These are phyloP conservation scores for Telenomus remus DNA, from an alignment of 1,140 invertebrate species.

Conservation along the genomic window DNA sequence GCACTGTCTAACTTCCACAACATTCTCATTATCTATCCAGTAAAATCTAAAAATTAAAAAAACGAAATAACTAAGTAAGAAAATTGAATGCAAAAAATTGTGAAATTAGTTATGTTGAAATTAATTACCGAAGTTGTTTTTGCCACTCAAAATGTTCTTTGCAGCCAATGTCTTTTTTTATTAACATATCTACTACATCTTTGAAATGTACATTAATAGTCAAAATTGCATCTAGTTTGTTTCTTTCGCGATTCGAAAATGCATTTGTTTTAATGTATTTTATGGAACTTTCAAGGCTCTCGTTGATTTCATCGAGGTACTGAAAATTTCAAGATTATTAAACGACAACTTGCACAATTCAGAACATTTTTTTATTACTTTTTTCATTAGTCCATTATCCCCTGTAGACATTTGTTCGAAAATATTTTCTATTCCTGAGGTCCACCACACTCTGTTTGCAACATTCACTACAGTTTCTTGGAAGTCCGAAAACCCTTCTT, in stretches of 20 bases:
- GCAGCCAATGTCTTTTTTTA: constrained; percentile 89
- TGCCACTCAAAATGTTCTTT: constrained; percentile 93
- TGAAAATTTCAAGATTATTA: not conserved
- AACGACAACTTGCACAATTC: too few species aligned
- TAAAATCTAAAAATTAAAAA: constrained; percentile 81
- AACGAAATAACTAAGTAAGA: not conserved
- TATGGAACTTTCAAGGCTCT: constrained; percentile 88
- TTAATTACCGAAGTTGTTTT: constrained; percentile 82
- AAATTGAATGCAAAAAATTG: not conserved
- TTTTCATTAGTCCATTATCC: constrained; percentile 90
- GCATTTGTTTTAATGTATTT: constrained; percentile 85
- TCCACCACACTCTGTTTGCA: constrained; percentile 94
- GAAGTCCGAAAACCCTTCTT: constrained; percentile 90
- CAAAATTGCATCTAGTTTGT: constrained; percentile 90
- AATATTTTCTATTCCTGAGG: constrained; percentile 91
- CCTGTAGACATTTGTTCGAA: constrained; percentile 85
- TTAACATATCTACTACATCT: constrained; percentile 91
- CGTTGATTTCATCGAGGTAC: constrained; percentile 86
- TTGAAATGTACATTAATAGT: constrained; percentile 92
- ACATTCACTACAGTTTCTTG: constrained; percentile 91
- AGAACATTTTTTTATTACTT: constrained; percentile 64
- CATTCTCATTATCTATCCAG: constrained; percentile 88
- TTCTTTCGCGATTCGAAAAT: constrained; percentile 85
- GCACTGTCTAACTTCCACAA: constrained; percentile 88
- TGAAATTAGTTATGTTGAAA: too few species aligned